These are phyloP conservation scores for Acrocephalus kingi DNA, from an alignment of 2,113 vertebrate species.

Conservation along the genomic window DNA sequence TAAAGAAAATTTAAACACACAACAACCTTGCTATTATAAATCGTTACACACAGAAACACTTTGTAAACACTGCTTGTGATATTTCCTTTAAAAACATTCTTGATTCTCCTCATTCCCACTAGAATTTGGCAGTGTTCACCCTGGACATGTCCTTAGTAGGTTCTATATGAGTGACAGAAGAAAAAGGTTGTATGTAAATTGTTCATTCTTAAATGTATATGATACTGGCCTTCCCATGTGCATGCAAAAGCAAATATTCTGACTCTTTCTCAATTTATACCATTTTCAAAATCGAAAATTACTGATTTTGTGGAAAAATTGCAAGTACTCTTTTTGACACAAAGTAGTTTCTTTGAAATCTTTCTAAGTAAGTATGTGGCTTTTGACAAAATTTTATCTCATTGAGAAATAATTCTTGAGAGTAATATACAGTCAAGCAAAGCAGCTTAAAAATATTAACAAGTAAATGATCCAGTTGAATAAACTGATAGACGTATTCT, in stretches of 20 bases:
- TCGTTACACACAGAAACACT: neutral
- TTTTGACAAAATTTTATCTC: neutral
- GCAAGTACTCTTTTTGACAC: neutral
- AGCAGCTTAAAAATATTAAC: neutral
- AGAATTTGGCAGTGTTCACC: neutral
- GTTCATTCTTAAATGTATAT: neutral
- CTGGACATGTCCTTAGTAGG: neutral
- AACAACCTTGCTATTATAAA: neutral
- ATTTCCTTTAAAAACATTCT: neutral
- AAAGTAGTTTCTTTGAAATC: neutral
- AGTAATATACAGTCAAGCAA: neutral
- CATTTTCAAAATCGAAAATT: neutral
- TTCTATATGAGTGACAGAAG: neutral
- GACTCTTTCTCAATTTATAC: rapidly evolving
- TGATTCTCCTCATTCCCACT: neutral
- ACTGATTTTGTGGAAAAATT: neutral
- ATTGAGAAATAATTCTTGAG: neutral
- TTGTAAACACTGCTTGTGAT: neutral
- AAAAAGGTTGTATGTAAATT: neutral
- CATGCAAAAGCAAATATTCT: neutral
- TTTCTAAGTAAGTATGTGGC: neutral
- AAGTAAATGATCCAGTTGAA: neutral
- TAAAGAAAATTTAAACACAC: neutral
- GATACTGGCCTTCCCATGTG: neutral
- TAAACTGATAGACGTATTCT: neutral